Evolutionary conservation across 2,888 invertebrate genomes (phyloP).

Genomic region (Drosophila anomalata): DNA sequence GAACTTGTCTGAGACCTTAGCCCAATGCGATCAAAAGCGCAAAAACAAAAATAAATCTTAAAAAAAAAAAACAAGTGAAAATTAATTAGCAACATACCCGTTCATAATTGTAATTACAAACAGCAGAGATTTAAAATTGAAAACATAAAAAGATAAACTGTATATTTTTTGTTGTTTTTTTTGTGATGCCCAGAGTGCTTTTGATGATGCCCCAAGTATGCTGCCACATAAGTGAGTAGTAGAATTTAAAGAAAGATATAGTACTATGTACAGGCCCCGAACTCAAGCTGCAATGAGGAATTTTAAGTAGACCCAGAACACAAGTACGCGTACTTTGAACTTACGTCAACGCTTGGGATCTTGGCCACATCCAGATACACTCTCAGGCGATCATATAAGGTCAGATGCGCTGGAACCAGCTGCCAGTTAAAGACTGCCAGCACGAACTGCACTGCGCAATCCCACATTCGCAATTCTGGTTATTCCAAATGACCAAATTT

Average conservation of each 20-base stretch:
- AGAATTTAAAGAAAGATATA: slow-evolving; percentile 22
- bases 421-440: slow-evolving; percentile 16
- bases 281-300: slow-evolving; percentile 33
- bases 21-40: slow-evolving; percentile 60
- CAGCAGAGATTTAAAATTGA: slow-evolving; percentile 55
- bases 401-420: slow-evolving; percentile 39
- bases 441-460: slow-evolving; percentile 23
- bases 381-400: slow-evolving; percentile 42
- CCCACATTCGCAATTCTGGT: slow-evolving; percentile 38
- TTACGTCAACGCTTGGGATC: slow-evolving; percentile 59
- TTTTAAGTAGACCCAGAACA: slow-evolving; percentile 40
- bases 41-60: slow-evolving; percentile 14
- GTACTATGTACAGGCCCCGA: slow-evolving; percentile 1
- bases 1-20: slow-evolving; percentile 70
- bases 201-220: slow-evolving; percentile 20
- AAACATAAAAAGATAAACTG: slow-evolving; percentile 54
- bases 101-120: slow-evolving; percentile 68
- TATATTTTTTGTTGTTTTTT: slow-evolving; percentile 4
- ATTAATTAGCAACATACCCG: slow-evolving; percentile 68
- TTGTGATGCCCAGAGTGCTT: slow-evolving; percentile 22
- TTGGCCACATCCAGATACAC: slow-evolving; percentile 43
- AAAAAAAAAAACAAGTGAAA: slow-evolving; percentile 51
- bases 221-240: slow-evolving; percentile 27
- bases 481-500: slow-evolving; percentile 44
- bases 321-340: slow-evolving; percentile 57